Base-by-base conservation (phyloP, 2,113 vertebrate species). In the Electrona antarctica region DNA sequence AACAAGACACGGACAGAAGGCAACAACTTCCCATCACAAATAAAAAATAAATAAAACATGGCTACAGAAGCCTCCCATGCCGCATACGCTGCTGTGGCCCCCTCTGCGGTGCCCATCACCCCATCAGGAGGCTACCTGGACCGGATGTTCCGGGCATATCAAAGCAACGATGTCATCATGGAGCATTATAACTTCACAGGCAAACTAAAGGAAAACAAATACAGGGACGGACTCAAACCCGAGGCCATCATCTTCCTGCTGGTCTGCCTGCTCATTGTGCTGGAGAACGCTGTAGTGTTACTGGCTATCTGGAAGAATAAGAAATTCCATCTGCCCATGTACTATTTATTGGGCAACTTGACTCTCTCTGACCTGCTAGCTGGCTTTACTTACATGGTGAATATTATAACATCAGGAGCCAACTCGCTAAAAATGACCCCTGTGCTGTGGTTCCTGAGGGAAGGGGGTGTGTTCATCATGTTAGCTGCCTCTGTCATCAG, bases 251-350 rank as follows among this genome's bases (percentile, higher is more conserved):
- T 84, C 0, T 95, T 95, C 83, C 90, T 97, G 80, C 83, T 94
- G 3, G 93, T 97, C 28, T 97, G 96, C 78, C 84, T 93, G 21
- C 75, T 97, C 15, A 97, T 97, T 7, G 91, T 96, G 6, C 57
- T 92, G 8, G 96, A 97, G 84, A 98, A 98, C 50, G 77, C 95
- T 0, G 83, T 96, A 7, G 95, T 97, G 67, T 90, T 97, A 46
- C 46, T 94, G 6, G 95, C 95, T 29, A 92, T 97, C 50, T 95
- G 94, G 91, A 94, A 92, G 79, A 96, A 96, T 86, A 95, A 96
- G 73, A 97, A 96, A 54, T 96, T 98, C 78, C 96, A 96, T 2
- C 66, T 94, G 49, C 96, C 96, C 76, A 97, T 96, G 95, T 97
- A 96, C 79, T 95, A 96, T 68, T 85, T 97, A 1, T 79, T 97